Evolutionary conservation across 2,888 invertebrate genomes (phyloP).

Genomic region (Drosophila nr. perissopoda): DNA sequence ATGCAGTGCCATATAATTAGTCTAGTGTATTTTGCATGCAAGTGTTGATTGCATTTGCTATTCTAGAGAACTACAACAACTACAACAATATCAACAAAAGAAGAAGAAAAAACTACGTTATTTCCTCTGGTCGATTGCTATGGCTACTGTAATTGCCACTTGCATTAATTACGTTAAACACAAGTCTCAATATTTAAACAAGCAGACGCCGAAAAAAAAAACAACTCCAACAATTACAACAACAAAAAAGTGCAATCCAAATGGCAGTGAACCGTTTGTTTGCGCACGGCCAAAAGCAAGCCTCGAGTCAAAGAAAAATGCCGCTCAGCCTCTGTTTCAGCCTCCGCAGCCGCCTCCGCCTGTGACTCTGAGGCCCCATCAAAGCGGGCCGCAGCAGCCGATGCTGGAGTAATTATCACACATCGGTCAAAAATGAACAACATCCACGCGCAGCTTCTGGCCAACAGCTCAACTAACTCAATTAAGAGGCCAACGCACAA

Average conservation of each 20-base stretch:
- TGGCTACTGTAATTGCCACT: slow-evolving; percentile 71
- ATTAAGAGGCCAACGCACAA: slow-evolving; percentile 69
- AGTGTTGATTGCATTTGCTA: slow-evolving; percentile 66
- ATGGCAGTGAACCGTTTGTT: slow-evolving; percentile 78
- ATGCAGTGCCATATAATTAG: slow-evolving; percentile 62
- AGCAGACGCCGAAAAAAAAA: slow-evolving; percentile 50
- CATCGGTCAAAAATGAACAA: slow-evolving; percentile 76
- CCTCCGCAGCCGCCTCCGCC: background rate
- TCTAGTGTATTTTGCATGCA: slow-evolving; percentile 52
- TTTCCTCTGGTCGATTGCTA: slow-evolving; percentile 32
- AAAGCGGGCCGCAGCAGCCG: slow-evolving; percentile 64
- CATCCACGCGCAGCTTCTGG: slow-evolving; percentile 75
- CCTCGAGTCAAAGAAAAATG: slow-evolving; percentile 48
- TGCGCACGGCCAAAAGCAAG: slow-evolving; percentile 66
- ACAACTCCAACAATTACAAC: slow-evolving; percentile 5
- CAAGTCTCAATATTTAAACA: slow-evolving; percentile 76
- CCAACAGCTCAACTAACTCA: slow-evolving; percentile 72
- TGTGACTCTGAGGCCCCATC: slow-evolving; percentile 35
- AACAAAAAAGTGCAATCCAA: slow-evolving; percentile 51
- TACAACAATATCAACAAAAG: slow-evolving; percentile 7
- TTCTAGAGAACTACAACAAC: slow-evolving; percentile 5
- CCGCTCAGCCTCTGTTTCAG: slow-evolving; percentile 24
- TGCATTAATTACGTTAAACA: slow-evolving; percentile 79
- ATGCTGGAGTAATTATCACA: slow-evolving; percentile 74
- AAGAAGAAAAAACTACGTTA: slow-evolving; percentile 12